Percentiles rank a stretch among this genome's conserved stretches.
phyloP scores from a whole-genome alignment of 1,140 invertebrate genomes.

The Ridgeia piscesae region DNA sequence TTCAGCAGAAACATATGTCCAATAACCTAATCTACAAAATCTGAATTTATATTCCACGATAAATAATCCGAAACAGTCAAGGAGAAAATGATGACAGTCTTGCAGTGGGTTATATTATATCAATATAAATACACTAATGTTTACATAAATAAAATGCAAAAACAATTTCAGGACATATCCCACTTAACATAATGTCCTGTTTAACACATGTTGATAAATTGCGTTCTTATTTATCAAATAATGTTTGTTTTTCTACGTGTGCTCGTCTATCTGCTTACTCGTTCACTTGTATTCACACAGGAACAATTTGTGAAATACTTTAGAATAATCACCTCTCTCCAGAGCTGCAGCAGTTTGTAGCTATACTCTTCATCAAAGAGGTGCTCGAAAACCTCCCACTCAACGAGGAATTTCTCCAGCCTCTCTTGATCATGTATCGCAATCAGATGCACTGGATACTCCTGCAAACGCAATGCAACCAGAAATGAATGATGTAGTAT shows the following conservation, averaged over 20 bases:
- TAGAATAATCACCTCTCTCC: conserved; percentile 15
- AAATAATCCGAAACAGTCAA: too few relatives aligned
- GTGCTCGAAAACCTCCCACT: conserved; percentile 8
- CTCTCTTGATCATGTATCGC: conserved; percentile 1
- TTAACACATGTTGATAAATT: background rate
- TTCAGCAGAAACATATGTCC: too few relatives aligned
- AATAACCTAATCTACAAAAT: too few relatives aligned
- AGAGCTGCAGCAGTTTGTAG: conserved; percentile 17
- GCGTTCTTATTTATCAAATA: background rate
- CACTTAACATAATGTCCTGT: too few relatives aligned
- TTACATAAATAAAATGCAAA: background rate
- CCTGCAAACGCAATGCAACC: background rate
- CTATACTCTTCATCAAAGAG: conserved; percentile 19
- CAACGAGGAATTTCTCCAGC: conserved; percentile 7
- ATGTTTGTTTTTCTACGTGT: background rate
- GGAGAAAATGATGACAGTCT: too few relatives aligned
- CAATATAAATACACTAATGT: background rate
- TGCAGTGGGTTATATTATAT: too few relatives aligned
- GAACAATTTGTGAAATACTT: background rate
- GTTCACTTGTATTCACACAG: too few relatives aligned
- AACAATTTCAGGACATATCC: background rate
- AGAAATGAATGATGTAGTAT: background rate
- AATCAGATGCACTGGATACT: conserved; percentile 11
- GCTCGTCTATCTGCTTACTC: too few relatives aligned
- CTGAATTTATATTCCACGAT: too few relatives aligned